Evolutionary conservation across 2,797 vertebrate species (phyloP).

Genomic region (Pipistrellus pygmaeus): DNA sequence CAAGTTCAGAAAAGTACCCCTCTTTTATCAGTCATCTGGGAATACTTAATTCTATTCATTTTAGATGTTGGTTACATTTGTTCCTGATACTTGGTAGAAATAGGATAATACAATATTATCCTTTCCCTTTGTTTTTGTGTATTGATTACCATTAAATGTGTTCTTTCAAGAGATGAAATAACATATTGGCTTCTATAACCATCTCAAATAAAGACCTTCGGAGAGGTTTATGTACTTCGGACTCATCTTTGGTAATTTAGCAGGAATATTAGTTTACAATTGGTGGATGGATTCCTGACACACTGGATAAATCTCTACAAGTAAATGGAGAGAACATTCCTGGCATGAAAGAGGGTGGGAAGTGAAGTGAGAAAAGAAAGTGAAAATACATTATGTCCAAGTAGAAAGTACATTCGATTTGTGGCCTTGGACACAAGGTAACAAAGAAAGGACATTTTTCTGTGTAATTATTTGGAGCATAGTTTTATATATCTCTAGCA

Average conservation of each 20-base stretch:
- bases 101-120: background rate
- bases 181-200: background rate
- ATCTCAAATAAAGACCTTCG: background rate
- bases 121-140: background rate
- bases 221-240: background rate
- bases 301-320: background rate
- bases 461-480: background rate
- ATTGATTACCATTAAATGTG: background rate
- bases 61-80: background rate
- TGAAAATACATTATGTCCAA: background rate
- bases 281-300: background rate
- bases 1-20: background rate
- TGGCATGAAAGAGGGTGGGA: background rate
- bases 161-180: constrained; percentile 22
- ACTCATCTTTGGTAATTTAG: background rate
- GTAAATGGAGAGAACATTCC: background rate
- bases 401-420: constrained; percentile 30
- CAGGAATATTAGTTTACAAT: background rate
- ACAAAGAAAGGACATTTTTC: background rate
- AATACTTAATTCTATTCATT: constrained; percentile 23
- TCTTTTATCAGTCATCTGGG: background rate
- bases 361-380: background rate
- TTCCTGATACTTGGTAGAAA: constrained; percentile 10
- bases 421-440: background rate
- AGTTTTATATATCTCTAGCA: background rate